A percentile compares a stretch with the other conserved stretches of the same genome.
phyloP scores from a whole-genome alignment of 1,140 invertebrate species.

The Leptopilina boulardi region DNA sequence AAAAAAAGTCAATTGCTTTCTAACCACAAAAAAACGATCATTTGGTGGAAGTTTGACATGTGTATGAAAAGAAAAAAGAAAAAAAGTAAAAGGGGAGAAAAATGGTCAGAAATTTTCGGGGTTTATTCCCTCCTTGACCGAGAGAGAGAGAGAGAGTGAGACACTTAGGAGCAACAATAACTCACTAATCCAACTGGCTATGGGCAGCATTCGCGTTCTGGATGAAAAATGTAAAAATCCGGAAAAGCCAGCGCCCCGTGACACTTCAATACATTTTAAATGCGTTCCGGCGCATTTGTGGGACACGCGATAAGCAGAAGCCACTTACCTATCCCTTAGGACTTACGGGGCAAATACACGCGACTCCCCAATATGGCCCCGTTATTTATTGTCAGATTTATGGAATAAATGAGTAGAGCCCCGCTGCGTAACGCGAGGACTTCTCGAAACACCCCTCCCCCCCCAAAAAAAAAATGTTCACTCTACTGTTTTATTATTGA shows the following conservation, averaged over 20 bases:
- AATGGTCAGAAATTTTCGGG: constrained; percentile 10
- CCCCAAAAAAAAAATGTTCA: constrained; percentile 46
- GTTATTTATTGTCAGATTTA: constrained; percentile 77
- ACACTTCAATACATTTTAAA: constrained; percentile 78
- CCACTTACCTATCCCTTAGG: constrained; percentile 44
- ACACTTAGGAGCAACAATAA: constrained; percentile 72
- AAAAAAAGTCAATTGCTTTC: not conserved
- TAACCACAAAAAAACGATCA: not conserved
- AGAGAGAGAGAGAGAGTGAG: constrained; percentile 2
- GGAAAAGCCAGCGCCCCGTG: constrained; percentile 68
- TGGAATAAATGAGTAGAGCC: constrained; percentile 74
- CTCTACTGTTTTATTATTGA: constrained; percentile 63
- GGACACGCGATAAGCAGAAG: constrained; percentile 67
- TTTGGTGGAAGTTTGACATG: not conserved
- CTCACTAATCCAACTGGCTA: constrained; percentile 67
- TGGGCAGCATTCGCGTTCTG: constrained; percentile 47
- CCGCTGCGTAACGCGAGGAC: constrained; percentile 50
- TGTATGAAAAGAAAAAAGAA: not conserved
- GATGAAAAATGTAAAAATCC: constrained; percentile 75
- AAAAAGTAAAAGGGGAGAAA: not conserved
- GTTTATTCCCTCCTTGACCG: constrained; percentile 64
- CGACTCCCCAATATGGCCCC: constrained; percentile 69
- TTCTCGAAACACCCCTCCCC: constrained; percentile 45
- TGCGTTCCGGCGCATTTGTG: constrained; percentile 75
- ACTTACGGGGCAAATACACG: constrained; percentile 51